Base-by-base conservation (phyloP, 2,797 vertebrate species). In the Menidia menidia region DNA sequence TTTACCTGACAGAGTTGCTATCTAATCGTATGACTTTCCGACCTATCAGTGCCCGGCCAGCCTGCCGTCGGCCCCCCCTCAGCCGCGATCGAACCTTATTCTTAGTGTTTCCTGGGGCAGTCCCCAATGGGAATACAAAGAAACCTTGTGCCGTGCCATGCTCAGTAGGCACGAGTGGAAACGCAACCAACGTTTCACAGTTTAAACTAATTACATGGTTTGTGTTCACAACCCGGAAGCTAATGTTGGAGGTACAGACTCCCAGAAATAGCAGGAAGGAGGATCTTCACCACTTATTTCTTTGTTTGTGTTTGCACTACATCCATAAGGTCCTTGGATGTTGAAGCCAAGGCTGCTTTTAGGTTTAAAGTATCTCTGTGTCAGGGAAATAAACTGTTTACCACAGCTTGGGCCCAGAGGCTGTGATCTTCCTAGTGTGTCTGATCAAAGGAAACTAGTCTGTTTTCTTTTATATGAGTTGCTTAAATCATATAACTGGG, bases 331-430 rank as follows among this genome's bases (percentile, higher is more conserved):
- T 16, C 52, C 64, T 41, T 1, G 18, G 58, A 19, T 42, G 44
- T 77, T 65, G 45, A 67, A 59, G 35, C 52, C 44, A n/a, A 32
- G 33, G 33, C 10, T 65, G 33, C 68, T 48, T n/a, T 7, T 60
- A 45, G 62, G 53, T 66, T 77, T 75, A 39, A 66, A 63, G 68
- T 32, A n/a, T 57, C 65, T 72, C n/a, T 60, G 39, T 35, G 58
- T 2, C 58, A 44, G 3, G 59, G 61, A 48, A 9, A 32, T n/a
- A 43, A 31, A 50, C 55, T 70, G 1, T 50, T 59, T 54, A 63
- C 25, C 3, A 16, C 44, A 41, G n/a, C n/a, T n/a, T 39, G 18
- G 6, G 58, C 48, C 16, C 39, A 44, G 54, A 55, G 61, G 47
- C 51, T n/a, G 10, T 4, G 3, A 66, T 31, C 32, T 12, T 55